These are phyloP conservation scores for Hemichromis elongatus DNA, from an alignment of 2,113 vertebrate species.

Conservation along the genomic window DNA sequence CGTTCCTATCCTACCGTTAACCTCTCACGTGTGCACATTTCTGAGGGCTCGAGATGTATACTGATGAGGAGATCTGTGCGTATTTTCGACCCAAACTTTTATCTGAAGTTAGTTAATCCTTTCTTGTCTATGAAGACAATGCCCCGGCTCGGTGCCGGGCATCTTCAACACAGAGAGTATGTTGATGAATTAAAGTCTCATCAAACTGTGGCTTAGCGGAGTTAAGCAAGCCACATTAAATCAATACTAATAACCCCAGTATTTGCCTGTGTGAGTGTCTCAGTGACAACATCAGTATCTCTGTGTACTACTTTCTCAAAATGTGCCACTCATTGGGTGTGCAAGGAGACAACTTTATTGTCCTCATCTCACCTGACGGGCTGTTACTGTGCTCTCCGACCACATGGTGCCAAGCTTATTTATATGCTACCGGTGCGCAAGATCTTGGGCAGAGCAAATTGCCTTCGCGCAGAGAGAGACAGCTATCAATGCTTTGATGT, in stretches of 20 bases:
- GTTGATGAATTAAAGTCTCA: slow-evolving; percentile 57
- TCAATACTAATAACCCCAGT: slow-evolving; percentile 58
- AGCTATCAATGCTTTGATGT: slow-evolving; percentile 61
- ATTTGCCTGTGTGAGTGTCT: slow-evolving; percentile 13
- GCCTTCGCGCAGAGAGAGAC: slow-evolving; percentile 51
- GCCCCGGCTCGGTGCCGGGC: background rate
- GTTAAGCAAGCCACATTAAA: slow-evolving; percentile 41
- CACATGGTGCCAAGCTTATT: slow-evolving; percentile 59
- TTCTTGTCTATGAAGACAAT: slow-evolving; percentile 12
- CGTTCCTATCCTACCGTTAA: background rate
- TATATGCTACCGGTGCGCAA: slow-evolving; percentile 63
- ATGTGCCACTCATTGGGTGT: slow-evolving; percentile 23
- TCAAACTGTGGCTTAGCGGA: slow-evolving; percentile 47
- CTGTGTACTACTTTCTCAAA: background rate
- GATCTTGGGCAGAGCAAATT: slow-evolving; percentile 60
- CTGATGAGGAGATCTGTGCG: slow-evolving; percentile 1
- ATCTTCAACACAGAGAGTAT: slow-evolving; percentile 3
- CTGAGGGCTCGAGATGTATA: background rate
- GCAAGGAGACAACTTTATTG: slow-evolving; percentile 49
- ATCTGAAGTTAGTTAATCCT: slow-evolving; percentile 21
- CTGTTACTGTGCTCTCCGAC: slow-evolving; percentile 48
- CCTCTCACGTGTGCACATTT: background rate
- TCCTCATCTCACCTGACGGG: slow-evolving; percentile 60
- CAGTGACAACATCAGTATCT: slow-evolving; percentile 1
- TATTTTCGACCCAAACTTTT: slow-evolving; percentile 1